These are phyloP conservation scores for Columba livia DNA, from an alignment of 2,113 vertebrate species.

Conservation along the genomic window DNA sequence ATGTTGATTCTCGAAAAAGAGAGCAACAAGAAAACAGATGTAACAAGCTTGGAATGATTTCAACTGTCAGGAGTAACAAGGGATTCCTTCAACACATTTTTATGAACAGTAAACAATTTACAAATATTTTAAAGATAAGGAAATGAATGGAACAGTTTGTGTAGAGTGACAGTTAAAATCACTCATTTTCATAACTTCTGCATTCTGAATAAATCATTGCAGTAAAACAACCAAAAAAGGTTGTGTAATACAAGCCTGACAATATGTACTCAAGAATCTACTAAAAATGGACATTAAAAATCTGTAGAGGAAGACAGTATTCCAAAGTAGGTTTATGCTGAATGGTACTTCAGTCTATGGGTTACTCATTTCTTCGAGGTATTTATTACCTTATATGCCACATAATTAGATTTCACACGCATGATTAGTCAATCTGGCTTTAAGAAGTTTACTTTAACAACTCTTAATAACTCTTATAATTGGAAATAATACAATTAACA, in stretches of 20 bases:
- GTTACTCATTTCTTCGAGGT: neutral
- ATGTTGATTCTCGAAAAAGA: slow-evolving; percentile 63
- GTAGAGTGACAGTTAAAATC: neutral
- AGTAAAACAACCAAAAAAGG: neutral
- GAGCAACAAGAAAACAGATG: slow-evolving; percentile 10
- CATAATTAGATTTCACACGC: neutral
- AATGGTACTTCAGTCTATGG: neutral
- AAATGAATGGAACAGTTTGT: neutral
- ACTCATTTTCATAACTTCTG: neutral
- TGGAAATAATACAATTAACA: neutral
- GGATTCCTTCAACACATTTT: neutral
- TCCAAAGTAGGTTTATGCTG: neutral
- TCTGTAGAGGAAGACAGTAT: neutral
- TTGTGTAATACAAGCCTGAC: neutral
- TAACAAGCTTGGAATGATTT: slow-evolving; percentile 5
- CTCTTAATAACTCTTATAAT: neutral
- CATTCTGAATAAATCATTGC: neutral
- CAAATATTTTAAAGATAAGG: neutral
- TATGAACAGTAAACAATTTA: neutral
- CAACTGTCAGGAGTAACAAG: neutral
- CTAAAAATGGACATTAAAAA: neutral
- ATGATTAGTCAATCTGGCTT: neutral
- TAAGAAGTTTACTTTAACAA: neutral
- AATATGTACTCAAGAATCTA: neutral
- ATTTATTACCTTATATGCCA: neutral